A percentile compares a stretch with the other conserved stretches of the same genome.
These are phyloP conservation scores for Nasonovia ribisnigri DNA, from an alignment of 2,888 invertebrate genomes.

Conservation along the genomic window DNA sequence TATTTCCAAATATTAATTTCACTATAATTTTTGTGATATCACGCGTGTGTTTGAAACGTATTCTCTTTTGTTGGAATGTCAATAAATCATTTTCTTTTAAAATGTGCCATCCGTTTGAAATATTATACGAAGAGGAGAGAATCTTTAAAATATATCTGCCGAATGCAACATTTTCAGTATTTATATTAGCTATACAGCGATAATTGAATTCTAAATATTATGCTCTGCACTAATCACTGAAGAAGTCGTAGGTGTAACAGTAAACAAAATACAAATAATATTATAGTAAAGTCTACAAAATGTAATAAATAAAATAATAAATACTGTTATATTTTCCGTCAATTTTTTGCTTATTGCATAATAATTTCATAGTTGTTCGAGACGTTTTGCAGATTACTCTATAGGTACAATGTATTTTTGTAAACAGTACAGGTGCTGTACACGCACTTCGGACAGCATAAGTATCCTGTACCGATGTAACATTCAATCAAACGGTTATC, in stretches of 20 bases:
- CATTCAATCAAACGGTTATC: not conserved
- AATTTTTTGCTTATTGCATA: not conserved
- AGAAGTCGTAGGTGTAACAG: not conserved
- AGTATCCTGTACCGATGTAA: not conserved
- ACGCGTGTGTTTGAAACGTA: not conserved
- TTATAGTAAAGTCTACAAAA: not conserved
- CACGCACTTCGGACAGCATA: not conserved
- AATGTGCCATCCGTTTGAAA: not conserved
- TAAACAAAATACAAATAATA: not conserved
- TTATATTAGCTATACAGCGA: not conserved
- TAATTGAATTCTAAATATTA: not conserved
- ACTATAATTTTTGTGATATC: not conserved
- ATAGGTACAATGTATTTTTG: not conserved
- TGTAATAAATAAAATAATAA: too few relatives aligned
- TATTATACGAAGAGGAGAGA: not conserved
- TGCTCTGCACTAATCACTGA: not conserved
- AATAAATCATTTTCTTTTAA: not conserved
- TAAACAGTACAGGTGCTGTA: not conserved
- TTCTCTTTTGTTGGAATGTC: conserved; percentile 18
- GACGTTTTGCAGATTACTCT: not conserved
- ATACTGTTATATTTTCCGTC: not conserved
- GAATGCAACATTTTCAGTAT: not conserved
- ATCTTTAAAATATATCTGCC: not conserved
- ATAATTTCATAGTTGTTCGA: not conserved
- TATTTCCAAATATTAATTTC: conserved; percentile 43